Evolutionary conservation across 2,113 vertebrate species (phyloP).

Genomic region (Lipophrys pholis): DNA sequence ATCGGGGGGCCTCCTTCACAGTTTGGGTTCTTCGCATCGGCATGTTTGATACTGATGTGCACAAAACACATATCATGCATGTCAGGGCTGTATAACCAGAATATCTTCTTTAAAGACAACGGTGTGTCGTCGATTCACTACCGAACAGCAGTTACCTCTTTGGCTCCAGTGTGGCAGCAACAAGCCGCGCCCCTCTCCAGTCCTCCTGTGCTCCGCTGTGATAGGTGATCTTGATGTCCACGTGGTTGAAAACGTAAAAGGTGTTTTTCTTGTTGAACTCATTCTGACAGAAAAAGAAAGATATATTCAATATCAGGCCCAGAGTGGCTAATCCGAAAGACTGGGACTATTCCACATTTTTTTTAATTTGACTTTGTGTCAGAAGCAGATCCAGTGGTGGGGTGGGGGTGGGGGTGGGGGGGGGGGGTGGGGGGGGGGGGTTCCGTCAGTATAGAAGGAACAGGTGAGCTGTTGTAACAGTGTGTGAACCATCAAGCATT

Average conservation of each 20-base stretch:
- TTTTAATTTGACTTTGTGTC: no score
- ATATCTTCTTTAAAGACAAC: background rate
- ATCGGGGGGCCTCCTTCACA: conserved; percentile 88
- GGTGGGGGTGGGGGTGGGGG: no score
- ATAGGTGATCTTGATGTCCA: conserved; percentile 94
- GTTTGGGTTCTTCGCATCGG: conserved; percentile 78
- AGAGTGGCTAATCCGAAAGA: no score
- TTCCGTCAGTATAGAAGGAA: no score
- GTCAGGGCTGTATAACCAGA: background rate
- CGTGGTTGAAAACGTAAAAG: conserved; percentile 97
- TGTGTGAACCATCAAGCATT: no score
- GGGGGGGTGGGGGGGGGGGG: no score
- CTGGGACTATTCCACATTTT: no score
- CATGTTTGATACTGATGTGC: conserved; percentile 87
- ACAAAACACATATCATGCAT: conserved; percentile 20
- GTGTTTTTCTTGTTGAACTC: conserved; percentile 94
- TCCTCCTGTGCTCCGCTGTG: conserved; percentile 88
- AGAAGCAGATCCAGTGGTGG: no score
- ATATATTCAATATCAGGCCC: no score
- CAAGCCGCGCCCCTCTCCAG: conserved; percentile 90
- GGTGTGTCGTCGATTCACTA: background rate
- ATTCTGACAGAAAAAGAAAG: conserved; percentile 73
- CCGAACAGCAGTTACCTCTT: conserved; percentile 85
- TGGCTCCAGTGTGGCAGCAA: conserved; percentile 95
- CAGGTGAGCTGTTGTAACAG: no score